Percentiles rank a stretch among this genome's conserved stretches.
Evolutionary conservation across 2,888 invertebrate genomes (phyloP).

Genomic region (Metellina segmentata): DNA sequence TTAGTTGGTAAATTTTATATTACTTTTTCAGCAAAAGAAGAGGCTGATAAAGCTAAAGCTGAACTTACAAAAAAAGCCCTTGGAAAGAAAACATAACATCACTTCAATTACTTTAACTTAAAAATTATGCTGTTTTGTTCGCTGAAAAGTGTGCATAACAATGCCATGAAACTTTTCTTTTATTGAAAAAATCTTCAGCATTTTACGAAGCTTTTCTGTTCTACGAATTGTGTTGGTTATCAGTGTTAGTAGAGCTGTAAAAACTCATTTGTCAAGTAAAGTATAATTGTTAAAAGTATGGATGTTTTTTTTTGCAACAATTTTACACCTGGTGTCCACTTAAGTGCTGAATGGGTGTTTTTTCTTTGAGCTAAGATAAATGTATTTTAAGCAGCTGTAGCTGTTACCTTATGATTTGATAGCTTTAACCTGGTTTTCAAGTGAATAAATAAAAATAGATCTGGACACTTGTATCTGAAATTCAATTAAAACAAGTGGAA

Average conservation of each 20-base stretch:
- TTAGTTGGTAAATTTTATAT: constrained; percentile 1
- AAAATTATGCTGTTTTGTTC: constrained; percentile 8
- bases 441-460: no score
- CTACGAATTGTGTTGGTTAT: constrained; percentile 27
- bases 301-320: neutral
- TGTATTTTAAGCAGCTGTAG: no score
- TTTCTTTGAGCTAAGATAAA: no score
- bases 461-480: no score
- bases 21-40: constrained; percentile 66
- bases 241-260: constrained; percentile 57
- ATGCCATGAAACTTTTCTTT: constrained; percentile 37
- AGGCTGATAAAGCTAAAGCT: constrained; percentile 68
- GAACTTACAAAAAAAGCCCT: constrained; percentile 62
- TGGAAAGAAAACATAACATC: constrained; percentile 70
- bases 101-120: constrained; percentile 8
- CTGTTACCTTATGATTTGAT: no score
- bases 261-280: constrained; percentile 51
- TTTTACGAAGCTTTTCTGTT: constrained; percentile 19
- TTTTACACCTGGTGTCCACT: no score
- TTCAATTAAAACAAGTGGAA: no score
- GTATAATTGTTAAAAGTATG: constrained; percentile 10
- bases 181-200: constrained; percentile 4
- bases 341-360: no score
- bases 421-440: no score
- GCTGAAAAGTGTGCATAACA: constrained; percentile 6